Evolutionary conservation across 2,888 invertebrate genomes (phyloP).

Genomic region (Leptopilina drosophilae): DNA sequence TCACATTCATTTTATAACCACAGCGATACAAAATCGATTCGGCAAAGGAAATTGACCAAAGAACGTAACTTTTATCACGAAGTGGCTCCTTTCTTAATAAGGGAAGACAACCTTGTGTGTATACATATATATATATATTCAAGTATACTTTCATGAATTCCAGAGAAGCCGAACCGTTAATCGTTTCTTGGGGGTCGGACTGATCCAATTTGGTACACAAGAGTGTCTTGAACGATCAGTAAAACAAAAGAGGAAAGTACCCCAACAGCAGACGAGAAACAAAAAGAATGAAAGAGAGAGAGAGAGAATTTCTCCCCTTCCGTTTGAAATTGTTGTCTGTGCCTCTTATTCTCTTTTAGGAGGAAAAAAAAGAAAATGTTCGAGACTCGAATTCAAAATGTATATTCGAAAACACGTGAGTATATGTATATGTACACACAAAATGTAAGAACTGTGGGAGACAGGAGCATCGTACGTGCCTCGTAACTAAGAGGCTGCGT

Average conservation of each 20-base stretch:
- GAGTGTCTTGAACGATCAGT: slow-evolving; percentile 16
- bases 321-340: background rate
- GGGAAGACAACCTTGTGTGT: slow-evolving; percentile 9
- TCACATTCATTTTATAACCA: background rate
- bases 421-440: slow-evolving; percentile 42
- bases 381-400: slow-evolving; percentile 27
- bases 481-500: slow-evolving; percentile 66
- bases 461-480: slow-evolving; percentile 66
- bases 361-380: slow-evolving; percentile 6
- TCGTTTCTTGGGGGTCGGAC: background rate
- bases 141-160: slow-evolving; percentile 24
- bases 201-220: slow-evolving; percentile 31
- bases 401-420: slow-evolving; percentile 7
- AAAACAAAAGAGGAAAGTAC: slow-evolving; percentile 9
- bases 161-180: slow-evolving; percentile 15
- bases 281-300: background rate
- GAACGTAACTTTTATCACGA: slow-evolving; percentile 28
- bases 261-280: background rate
- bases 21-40: slow-evolving; percentile 24
- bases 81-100: slow-evolving; percentile 16
- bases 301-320: slow-evolving; percentile 6
- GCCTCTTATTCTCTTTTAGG: slow-evolving; percentile 11
- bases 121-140: background rate
- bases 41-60: slow-evolving; percentile 13
- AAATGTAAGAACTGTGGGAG: slow-evolving; percentile 65